A percentile compares a stretch with the other conserved stretches of the same genome.
These are phyloP conservation scores for Istiophorus platypterus DNA, from an alignment of 2,113 vertebrate genomes.

Conservation along the genomic window DNA sequence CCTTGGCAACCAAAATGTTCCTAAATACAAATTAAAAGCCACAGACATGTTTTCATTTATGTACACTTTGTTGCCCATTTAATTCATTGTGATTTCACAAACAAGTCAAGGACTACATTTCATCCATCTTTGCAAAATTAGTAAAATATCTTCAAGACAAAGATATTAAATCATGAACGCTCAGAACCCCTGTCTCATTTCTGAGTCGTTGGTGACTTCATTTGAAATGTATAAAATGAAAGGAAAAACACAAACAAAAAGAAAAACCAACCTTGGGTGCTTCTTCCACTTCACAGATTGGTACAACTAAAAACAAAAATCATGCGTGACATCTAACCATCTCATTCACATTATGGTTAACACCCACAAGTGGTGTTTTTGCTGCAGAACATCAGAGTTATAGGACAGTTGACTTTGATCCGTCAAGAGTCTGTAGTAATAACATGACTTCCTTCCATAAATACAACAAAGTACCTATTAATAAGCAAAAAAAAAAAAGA, in stretches of 20 bases:
- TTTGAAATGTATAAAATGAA: constrained; percentile 60
- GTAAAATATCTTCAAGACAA: constrained; percentile 22
- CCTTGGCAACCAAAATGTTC: not conserved
- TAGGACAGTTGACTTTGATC: constrained; percentile 31
- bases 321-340: constrained; percentile 4
- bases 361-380: constrained; percentile 15
- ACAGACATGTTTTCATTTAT: constrained; percentile 10
- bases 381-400: not conserved
- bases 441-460: constrained; percentile 44
- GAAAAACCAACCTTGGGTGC: not conserved
- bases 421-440: constrained; percentile 32
- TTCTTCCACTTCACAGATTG: constrained; percentile 32
- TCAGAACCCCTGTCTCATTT: constrained; percentile 5
- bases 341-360: constrained; percentile 54
- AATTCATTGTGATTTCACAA: constrained; percentile 52
- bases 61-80: constrained; percentile 37
- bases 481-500: constrained; percentile 31
- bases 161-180: constrained; percentile 13
- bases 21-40: constrained; percentile 27
- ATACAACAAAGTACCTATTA: constrained; percentile 61
- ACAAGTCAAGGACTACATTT: constrained; percentile 25
- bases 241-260: too few species aligned
- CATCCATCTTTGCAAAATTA: constrained; percentile 14
- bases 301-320: constrained; percentile 34
- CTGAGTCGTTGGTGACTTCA: constrained; percentile 53